Base-by-base conservation (phyloP, 2,888 invertebrate species). In the Spialia ferax region DNA sequence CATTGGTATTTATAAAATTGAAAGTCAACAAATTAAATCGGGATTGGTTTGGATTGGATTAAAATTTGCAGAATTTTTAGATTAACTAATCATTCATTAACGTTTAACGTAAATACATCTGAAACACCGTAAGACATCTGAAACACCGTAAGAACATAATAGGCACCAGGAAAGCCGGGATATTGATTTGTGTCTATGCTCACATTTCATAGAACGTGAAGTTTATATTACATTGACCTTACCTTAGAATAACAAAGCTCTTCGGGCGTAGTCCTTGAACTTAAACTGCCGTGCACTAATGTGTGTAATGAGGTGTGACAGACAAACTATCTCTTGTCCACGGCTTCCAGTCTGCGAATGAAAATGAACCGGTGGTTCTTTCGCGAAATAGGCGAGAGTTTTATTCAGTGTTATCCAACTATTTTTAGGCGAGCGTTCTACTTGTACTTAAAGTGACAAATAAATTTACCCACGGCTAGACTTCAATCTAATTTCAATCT, bases 271-370 rank as follows among this genome's bases (percentile, higher is more conserved):
- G 79, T 79, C 90, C 90, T 89, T 91, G 88, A 91, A 90, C 91
- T 89, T 88, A 79, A 85, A 84, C 81, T 80, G 74, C 42, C 73
- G 73, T 72, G 68, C 79, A 75, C 79, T 77, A 77, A 76, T 74
- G 74, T 75, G 67, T 68, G 70, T 72, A 71, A 76, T 72, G 77
- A 79, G 73, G 68, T 75, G 76, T 75, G 77, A 75, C 73, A 71
- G 72, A 79, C 77, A 73, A 70, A 67, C 63, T 64, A 72, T 70
- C 75, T 76, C 77, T 75, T 70, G 69, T 71, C 78, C 76, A 61
- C 88, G 85, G 79, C 86, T 84, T 80, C 83, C 82, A 81, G 80
- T 72, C 71, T 71, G 71, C 86, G 87, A 89, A 84, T 89, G 88
- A 87, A 79, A 89, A 84, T 89, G 88, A 87, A 79, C 78, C 73